These are phyloP conservation scores for Coptotermes formosanus DNA, from an alignment of 1,140 invertebrate species.

Conservation along the genomic window DNA sequence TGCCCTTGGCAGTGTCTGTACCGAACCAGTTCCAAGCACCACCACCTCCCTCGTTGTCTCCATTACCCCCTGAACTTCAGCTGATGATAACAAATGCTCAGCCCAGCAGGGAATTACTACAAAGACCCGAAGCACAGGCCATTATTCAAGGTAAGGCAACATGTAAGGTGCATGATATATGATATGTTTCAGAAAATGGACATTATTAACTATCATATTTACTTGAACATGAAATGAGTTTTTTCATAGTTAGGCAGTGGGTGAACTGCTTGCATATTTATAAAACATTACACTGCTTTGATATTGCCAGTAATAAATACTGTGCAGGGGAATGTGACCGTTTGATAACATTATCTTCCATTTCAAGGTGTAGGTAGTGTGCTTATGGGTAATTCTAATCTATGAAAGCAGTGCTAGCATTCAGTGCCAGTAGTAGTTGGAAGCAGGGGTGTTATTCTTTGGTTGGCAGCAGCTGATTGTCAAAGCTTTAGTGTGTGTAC, in stretches of 20 bases:
- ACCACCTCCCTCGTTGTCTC: conserved; percentile 39
- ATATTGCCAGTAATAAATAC: too few species aligned
- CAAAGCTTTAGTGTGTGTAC: too few species aligned
- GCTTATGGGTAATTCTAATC: background rate
- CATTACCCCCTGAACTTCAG: conserved; percentile 56
- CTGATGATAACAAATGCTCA: conserved; percentile 53
- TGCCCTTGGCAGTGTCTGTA: background rate
- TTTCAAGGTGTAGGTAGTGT: too few species aligned
- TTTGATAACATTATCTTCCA: too few species aligned
- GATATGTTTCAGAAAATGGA: background rate
- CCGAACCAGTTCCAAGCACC: conserved; percentile 15
- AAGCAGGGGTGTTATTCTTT: too few species aligned
- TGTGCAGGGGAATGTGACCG: too few species aligned
- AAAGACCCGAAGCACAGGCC: conserved; percentile 69
- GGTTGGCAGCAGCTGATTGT: too few species aligned
- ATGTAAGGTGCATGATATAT: background rate
- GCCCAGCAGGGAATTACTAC: conserved; percentile 59
- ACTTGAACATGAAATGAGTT: background rate
- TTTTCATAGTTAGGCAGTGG: conserved; percentile 18
- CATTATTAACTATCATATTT: too few species aligned
- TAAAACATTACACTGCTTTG: too few species aligned
- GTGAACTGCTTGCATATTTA: too few species aligned
- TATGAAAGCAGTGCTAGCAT: background rate
- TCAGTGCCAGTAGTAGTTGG: too few species aligned
- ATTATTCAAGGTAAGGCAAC: conserved; percentile 61